Conservation (phyloP, 2,113 vertebrate species). For the Podilymbus podiceps region DNA sequence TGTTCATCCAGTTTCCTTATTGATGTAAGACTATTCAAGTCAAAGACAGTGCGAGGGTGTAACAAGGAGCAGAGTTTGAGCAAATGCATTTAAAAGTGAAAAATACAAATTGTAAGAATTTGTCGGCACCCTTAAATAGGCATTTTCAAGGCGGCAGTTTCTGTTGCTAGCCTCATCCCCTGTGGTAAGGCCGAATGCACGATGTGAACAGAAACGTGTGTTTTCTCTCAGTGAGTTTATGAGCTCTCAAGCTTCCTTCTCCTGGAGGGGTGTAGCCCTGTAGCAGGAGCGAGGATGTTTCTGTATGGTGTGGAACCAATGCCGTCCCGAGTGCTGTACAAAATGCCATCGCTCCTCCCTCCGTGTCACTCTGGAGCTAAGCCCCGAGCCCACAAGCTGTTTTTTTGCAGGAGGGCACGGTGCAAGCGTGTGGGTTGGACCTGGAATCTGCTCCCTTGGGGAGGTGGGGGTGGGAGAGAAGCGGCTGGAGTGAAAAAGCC, state of each 20-base stretch:
- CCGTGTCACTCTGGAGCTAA: neutral
- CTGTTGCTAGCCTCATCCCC: neutral
- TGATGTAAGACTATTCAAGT: neutral
- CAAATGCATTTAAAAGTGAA: neutral
- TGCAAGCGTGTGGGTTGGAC: neutral
- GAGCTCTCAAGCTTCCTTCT: neutral
- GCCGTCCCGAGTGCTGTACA: neutral
- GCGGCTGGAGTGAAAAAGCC: neutral
- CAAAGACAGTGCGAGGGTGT: neutral
- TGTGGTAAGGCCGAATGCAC: neutral
- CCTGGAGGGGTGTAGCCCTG: neutral
- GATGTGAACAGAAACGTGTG: neutral
- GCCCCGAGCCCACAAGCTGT: neutral
- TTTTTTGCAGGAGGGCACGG: neutral
- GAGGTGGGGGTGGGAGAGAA: neutral
- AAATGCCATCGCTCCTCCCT: neutral
- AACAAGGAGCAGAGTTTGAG: neutral
- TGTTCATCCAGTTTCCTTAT: neutral
- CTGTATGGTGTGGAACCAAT: fast-evolving
- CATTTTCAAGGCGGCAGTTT: neutral
- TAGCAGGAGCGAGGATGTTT: neutral
- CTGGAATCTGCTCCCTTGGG: neutral
- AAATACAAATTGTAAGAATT: neutral
- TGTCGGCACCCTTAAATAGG: neutral
- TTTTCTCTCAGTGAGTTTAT: neutral